Conservation (phyloP, 2,797 vertebrate species). For the Rhinichthys osculus region DNA sequence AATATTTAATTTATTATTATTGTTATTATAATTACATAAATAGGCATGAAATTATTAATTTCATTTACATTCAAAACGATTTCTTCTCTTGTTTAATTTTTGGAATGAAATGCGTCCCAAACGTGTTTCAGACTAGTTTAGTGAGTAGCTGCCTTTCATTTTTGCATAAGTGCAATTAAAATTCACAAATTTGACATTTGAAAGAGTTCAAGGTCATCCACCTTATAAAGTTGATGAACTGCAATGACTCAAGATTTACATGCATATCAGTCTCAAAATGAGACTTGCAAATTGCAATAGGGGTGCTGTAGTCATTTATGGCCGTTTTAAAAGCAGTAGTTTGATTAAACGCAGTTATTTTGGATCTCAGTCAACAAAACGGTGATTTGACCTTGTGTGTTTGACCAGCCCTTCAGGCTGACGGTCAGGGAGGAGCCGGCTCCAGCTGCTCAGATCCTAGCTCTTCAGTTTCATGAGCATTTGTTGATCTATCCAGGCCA, state of each 20-base stretch:
- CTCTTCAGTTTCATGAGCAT: not conserved
- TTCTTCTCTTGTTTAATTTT: not conserved
- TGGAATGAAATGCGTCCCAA: not conserved
- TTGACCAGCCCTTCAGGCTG: not conserved
- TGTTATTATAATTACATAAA: not conserved
- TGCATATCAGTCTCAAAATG: not conserved
- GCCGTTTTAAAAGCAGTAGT: not conserved
- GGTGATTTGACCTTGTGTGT: not conserved
- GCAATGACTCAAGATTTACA: not conserved
- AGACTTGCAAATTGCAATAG: not conserved
- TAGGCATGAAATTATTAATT: not conserved
- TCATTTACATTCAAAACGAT: not conserved
- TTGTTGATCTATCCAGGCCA: not conserved
- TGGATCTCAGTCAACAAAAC: not conserved
- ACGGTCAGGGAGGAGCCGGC: not conserved
- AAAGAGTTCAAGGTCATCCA: not conserved
- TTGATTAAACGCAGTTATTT: not conserved
- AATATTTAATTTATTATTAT: too few species aligned
- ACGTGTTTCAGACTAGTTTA: not conserved
- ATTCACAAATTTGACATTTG: not conserved
- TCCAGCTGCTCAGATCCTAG: not conserved
- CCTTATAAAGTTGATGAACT: not conserved
- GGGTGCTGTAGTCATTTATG: not conserved
- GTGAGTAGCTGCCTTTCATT: too few species aligned
- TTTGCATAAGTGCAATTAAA: not conserved